Percentiles rank a stretch among this genome's conserved stretches.
Evolutionary conservation across 2,888 invertebrate genomes (phyloP).

Genomic region (Sarcophaga subvicina): DNA sequence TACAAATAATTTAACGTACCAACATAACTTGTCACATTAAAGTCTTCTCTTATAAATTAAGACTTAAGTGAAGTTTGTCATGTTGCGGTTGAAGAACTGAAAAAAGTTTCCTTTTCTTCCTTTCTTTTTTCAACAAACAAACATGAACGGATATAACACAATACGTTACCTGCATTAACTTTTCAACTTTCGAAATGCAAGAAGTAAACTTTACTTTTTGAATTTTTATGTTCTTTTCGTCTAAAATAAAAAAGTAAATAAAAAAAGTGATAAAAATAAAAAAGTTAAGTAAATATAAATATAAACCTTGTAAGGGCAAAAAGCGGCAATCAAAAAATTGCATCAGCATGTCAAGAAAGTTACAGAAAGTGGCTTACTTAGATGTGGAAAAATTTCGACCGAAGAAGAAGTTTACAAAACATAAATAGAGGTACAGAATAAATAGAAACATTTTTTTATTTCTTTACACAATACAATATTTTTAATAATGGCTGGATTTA

Average conservation of each 20-base stretch:
- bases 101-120: not conserved
- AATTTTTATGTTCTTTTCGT: not conserved
- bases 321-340: not conserved
- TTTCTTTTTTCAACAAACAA: too few species aligned
- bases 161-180: constrained; percentile 20
- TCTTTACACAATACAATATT: too few species aligned
- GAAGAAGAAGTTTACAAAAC: not conserved
- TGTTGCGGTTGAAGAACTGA: not conserved
- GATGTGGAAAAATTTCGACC: not conserved
- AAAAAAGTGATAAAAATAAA: too few species aligned
- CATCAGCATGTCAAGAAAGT: constrained; percentile 9
- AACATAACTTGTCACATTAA: too few species aligned
- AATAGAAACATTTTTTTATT: too few species aligned
- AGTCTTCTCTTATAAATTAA: not conserved
- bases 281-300: too few species aligned
- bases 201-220: not conserved
- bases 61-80: constrained; percentile 23
- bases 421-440: too few species aligned
- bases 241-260: too few species aligned
- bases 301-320: too few species aligned
- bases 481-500: too few species aligned
- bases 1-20: too few species aligned
- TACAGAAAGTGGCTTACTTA: not conserved
- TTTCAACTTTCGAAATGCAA: not conserved
- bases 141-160: too few species aligned